These are phyloP conservation scores for Grammomys surdaster DNA, from an alignment of 2,113 vertebrate species.

Conservation along the genomic window DNA sequence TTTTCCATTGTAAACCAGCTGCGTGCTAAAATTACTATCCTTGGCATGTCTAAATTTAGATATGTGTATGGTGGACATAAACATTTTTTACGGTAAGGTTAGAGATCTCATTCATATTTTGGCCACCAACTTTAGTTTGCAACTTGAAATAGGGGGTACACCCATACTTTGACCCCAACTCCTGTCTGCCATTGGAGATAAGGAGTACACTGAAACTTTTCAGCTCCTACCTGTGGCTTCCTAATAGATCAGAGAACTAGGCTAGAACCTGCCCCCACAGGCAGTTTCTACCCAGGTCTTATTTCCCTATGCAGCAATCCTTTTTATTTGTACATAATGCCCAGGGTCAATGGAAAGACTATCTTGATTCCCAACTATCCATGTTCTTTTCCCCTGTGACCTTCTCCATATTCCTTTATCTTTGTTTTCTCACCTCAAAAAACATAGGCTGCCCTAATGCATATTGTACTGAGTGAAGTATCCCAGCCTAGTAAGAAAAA, in stretches of 20 bases:
- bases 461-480: background rate
- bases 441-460: background rate
- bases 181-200: background rate
- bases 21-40: background rate
- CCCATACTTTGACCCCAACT: background rate
- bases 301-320: background rate
- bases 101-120: background rate
- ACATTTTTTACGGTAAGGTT: background rate
- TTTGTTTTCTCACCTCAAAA: background rate
- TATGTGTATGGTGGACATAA: background rate
- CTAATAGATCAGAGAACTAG: background rate
- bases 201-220: background rate
- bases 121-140: background rate
- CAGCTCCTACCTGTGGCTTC: background rate
- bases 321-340: background rate
- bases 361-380: background rate
- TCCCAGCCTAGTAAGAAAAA: background rate
- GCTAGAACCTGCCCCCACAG: accelerated
- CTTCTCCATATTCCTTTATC: background rate
- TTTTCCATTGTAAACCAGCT: background rate
- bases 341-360: background rate
- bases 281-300: background rate
- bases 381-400: no score
- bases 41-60: background rate
- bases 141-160: background rate